Evolutionary conservation across 2,113 vertebrate species (phyloP).

Genomic region (Falco punctatus): DNA sequence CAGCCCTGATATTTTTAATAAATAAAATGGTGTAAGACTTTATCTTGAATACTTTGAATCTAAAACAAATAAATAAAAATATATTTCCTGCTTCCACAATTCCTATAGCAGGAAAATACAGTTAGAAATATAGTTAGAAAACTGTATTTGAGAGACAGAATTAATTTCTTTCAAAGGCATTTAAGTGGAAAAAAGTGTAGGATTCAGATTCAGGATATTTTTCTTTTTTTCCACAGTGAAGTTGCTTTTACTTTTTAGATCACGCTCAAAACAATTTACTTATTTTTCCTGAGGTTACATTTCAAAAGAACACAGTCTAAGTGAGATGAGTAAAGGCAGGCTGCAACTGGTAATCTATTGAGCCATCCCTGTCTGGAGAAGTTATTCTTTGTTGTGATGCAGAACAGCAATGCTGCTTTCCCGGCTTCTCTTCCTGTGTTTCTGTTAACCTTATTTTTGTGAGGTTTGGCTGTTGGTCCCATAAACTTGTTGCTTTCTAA

Average conservation of each 20-base stretch:
- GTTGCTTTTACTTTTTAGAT: conserved; percentile 48
- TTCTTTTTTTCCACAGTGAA: neutral
- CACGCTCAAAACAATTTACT: conserved; percentile 23
- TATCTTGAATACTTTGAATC: neutral
- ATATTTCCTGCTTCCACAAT: neutral
- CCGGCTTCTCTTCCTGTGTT: neutral
- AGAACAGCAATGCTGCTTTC: conserved; percentile 29
- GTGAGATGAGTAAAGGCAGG: conserved; percentile 60
- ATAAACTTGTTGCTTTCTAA: conserved; percentile 31
- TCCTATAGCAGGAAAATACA: neutral
- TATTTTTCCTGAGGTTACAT: conserved; percentile 48
- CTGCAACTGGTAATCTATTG: conserved; percentile 48
- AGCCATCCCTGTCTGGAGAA: conserved; percentile 28
- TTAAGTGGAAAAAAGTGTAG: neutral
- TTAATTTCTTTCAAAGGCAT: neutral
- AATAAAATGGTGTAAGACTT: neutral
- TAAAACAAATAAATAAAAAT: neutral
- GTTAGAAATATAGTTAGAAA: neutral
- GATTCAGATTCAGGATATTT: neutral
- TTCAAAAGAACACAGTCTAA: conserved; percentile 31
- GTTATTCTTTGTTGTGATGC: conserved; percentile 60
- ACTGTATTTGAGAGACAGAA: neutral
- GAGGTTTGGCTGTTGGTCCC: conserved; percentile 2
- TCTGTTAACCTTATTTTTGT: conserved; percentile 17
- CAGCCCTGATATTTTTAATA: neutral